Conservation (phyloP, 2,113 vertebrate genomes). For the Coptodon bakossiorum region DNA sequence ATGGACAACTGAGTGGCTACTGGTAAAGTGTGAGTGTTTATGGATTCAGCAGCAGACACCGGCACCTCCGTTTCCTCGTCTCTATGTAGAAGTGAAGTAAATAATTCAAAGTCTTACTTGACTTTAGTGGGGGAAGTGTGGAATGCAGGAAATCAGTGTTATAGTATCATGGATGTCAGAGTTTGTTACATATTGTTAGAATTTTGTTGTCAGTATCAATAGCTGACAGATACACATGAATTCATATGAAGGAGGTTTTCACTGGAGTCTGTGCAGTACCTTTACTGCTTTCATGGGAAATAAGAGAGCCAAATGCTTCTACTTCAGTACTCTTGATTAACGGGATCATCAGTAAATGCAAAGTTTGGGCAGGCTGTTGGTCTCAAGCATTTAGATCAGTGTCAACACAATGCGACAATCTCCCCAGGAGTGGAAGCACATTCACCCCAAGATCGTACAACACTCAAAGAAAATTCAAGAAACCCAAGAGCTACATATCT, state of each 20-base stretch:
- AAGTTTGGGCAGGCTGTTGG: not conserved
- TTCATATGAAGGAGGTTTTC: not conserved
- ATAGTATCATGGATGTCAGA: not conserved
- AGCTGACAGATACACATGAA: not conserved
- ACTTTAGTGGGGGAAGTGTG: not conserved
- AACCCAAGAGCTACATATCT: not conserved
- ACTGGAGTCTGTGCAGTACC: not conserved
- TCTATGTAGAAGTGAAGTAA: conserved; percentile 23
- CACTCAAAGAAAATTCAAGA: not conserved
- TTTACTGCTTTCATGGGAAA: not conserved
- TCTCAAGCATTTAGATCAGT: not conserved
- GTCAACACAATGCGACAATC: not conserved
- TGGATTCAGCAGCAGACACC: conserved; percentile 2
- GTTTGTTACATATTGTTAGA: not conserved
- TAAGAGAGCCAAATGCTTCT: not conserved
- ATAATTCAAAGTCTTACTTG: conserved; percentile 35
- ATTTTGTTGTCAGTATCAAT: not conserved
- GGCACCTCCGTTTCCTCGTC: not conserved
- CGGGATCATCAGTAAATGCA: not conserved
- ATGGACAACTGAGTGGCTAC: not conserved
- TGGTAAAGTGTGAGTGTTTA: not conserved
- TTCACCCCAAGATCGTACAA: not conserved
- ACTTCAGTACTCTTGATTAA: not conserved
- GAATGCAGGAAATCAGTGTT: not conserved
- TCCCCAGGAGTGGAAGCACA: not conserved